These are phyloP conservation scores for Hormaphis cornu DNA, from an alignment of 1,140 invertebrate species.

Conservation along the genomic window DNA sequence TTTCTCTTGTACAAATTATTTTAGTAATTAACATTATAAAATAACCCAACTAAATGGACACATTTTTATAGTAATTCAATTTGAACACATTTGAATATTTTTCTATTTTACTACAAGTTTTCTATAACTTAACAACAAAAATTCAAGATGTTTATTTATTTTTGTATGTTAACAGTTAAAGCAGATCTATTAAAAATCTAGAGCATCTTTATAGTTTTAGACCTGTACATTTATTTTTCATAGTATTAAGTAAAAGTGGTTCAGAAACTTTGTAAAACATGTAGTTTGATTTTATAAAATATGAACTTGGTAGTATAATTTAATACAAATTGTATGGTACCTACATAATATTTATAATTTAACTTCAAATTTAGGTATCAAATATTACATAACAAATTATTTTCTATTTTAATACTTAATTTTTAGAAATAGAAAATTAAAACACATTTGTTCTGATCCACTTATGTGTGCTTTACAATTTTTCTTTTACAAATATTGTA, in stretches of 20 bases:
- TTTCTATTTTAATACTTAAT: too few relatives aligned
- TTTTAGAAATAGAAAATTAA: background rate
- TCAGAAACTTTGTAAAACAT: background rate
- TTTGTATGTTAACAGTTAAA: background rate
- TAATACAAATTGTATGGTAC: too few relatives aligned
- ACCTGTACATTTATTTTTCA: background rate
- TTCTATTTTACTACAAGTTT: background rate
- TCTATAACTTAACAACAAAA: background rate
- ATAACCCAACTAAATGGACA: too few relatives aligned
- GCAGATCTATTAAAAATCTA: background rate
- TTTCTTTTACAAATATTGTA: slow-evolving; percentile 1
- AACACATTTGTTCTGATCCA: background rate
- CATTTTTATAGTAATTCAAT: too few relatives aligned
- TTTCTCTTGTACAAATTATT: background rate
- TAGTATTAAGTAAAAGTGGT: background rate
- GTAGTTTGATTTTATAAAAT: too few relatives aligned
- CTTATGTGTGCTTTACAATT: background rate
- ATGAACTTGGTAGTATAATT: too few relatives aligned
- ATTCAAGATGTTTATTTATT: slow-evolving; percentile 8
- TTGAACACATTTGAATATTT: background rate
- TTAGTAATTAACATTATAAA: too few relatives aligned
- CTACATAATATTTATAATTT: too few relatives aligned
- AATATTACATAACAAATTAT: too few relatives aligned
- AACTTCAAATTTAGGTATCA: too few relatives aligned
- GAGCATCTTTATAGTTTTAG: background rate